Evolutionary conservation across 2,888 invertebrate genomes (phyloP).

Genomic region (Lamellibrachia satsuma): DNA sequence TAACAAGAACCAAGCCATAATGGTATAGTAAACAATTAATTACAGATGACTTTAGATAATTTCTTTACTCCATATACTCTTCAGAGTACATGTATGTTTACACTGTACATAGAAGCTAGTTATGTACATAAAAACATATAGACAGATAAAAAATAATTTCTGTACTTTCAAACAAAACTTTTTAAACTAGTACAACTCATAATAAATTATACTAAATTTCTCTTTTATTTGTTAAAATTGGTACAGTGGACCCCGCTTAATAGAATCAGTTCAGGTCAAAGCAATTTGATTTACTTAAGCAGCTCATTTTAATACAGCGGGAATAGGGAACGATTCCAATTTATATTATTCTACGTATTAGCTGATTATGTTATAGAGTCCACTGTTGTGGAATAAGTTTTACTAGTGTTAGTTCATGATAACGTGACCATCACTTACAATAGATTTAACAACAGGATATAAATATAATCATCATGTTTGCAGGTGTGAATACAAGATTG

Average conservation of each 20-base stretch:
- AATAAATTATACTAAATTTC: not conserved
- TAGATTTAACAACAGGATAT: no score
- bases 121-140: not conserved
- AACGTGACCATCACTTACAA: no score
- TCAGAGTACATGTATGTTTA: not conserved
- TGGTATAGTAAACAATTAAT: conserved; percentile 70
- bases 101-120: not conserved
- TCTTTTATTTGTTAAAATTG: no score
- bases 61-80: not conserved
- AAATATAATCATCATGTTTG: not conserved
- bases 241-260: no score
- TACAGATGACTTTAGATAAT: not conserved
- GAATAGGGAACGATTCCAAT: no score
- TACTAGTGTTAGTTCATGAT: no score
- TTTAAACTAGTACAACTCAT: not conserved
- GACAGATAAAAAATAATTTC: not conserved
- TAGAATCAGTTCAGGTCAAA: no score
- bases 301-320: no score
- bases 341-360: no score
- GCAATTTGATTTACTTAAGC: no score
- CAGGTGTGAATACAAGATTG: not conserved
- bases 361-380: no score
- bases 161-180: not conserved
- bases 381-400: no score
- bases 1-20: conserved; percentile 79